Evolutionary conservation across 2,113 vertebrate species (phyloP).

Genomic region (Pyrgilauda ruficollis): DNA sequence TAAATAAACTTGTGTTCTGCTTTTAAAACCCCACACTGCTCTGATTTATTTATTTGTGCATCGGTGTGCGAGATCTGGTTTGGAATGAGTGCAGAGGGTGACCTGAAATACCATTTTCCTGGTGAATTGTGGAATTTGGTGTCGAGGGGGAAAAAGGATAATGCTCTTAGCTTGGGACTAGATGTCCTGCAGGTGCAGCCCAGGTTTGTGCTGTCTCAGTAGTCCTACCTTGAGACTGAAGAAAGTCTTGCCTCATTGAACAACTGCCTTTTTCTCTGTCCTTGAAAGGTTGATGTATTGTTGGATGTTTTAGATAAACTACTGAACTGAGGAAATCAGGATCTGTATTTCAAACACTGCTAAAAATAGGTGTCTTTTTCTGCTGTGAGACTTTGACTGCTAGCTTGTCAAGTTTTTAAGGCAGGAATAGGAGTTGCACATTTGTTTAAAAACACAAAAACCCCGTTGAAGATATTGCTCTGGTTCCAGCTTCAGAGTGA

Average conservation of each 20-base stretch:
- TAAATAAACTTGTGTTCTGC: constrained; percentile 77
- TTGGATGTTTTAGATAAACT: background rate
- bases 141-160: background rate
- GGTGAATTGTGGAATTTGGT: background rate
- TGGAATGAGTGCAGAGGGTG: background rate
- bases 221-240: background rate
- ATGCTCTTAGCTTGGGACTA: background rate
- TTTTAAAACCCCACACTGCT: constrained; percentile 59
- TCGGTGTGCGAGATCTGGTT: background rate
- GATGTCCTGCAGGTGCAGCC: rapidly evolving
- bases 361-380: background rate
- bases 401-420: background rate
- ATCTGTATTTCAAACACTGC: background rate
- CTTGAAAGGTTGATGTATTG: background rate
- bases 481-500: background rate
- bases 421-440: rapidly evolving
- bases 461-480: background rate
- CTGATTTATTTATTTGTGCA: background rate
- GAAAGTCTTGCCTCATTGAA: background rate
- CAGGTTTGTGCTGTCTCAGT: background rate
- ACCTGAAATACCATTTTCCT: background rate
- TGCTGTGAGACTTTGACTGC: background rate
- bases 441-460: background rate
- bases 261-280: background rate
- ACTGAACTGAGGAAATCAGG: background rate